Conservation (phyloP, 2,888 invertebrate species). For the Masnerella sp. region DNA sequence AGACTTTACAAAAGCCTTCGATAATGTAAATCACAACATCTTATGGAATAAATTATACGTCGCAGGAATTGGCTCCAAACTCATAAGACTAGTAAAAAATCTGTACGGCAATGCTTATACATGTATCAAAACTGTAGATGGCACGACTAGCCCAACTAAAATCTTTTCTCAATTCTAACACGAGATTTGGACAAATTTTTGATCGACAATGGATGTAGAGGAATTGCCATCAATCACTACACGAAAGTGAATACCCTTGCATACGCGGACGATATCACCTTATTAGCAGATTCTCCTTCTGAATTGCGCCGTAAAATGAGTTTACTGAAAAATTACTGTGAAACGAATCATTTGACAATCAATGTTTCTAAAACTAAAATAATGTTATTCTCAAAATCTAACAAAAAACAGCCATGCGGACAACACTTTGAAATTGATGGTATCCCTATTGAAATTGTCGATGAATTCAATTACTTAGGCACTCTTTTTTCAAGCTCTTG, state of each 20-base stretch:
- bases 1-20: neutral
- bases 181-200: neutral
- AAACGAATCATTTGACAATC: neutral
- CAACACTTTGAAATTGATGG: neutral
- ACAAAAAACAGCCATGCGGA: neutral
- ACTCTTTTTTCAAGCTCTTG: neutral
- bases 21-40: neutral
- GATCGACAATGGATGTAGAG: neutral
- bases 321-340: neutral
- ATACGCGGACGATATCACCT: neutral
- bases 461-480: neutral
- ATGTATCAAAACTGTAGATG: neutral
- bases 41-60: neutral
- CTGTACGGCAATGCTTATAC: neutral
- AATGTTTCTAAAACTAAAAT: constrained; percentile 1
- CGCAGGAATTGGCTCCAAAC: neutral
- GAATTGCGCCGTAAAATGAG: neutral
- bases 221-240: neutral
- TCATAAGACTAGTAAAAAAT: neutral
- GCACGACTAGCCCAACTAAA: no score
- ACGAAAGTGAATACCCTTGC: neutral
- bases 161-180: no score
- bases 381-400: neutral
- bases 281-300: neutral
- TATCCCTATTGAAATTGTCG: neutral